Base-by-base conservation (phyloP, 2,888 invertebrate genomes). In the Epistrophella euchroma region DNA sequence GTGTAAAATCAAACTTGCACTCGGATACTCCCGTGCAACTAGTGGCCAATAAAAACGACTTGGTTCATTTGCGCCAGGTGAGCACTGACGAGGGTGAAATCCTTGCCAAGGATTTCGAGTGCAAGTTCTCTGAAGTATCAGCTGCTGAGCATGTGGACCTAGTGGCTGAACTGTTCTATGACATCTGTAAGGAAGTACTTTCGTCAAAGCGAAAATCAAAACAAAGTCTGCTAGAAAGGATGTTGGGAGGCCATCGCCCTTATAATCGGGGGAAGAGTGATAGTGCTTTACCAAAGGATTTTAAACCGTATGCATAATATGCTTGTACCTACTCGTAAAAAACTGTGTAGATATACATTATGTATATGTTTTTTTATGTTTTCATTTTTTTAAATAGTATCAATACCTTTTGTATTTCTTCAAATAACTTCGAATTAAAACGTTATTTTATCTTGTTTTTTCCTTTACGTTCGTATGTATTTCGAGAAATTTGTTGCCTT, bases 1-100 rank as follows among this genome's bases (percentile, higher is more conserved):
- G 95, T 73, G 95, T 96, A 45, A 96, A 96, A 90, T 95, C 93
- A 90, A 94, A 94, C 89, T 93, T 95, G 82, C 96, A 94, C 91
- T 94, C 95, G 0, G 96, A 96, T 87, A 95, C 96, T 83, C 97
- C 97, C 0, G 94, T 97, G 43, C 95, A 96, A n/a, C 93, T 98
- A n/a, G 96, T 97, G 37, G 97, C 96, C 50, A 98, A 98, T 90
- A 98, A 98, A 93, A 96, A 96, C 25, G 98, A 98, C 90, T 96
- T 98, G 97, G 96, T 97, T 87, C 97, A 98, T 92, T 93, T 98
- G 88, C 94, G 97, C 89, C 97, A 97, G 94, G 97, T 98, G 72
- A 97, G 96, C 90, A 94, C 95, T 4, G 97, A 97, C 90, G 97
- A 98, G 93, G 98, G 97, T 40, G 97, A 97, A 91, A 97, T 96